phyloP scores from a whole-genome alignment of 2,888 invertebrate genomes.

The Drosophila nr. perissopoda region DNA sequence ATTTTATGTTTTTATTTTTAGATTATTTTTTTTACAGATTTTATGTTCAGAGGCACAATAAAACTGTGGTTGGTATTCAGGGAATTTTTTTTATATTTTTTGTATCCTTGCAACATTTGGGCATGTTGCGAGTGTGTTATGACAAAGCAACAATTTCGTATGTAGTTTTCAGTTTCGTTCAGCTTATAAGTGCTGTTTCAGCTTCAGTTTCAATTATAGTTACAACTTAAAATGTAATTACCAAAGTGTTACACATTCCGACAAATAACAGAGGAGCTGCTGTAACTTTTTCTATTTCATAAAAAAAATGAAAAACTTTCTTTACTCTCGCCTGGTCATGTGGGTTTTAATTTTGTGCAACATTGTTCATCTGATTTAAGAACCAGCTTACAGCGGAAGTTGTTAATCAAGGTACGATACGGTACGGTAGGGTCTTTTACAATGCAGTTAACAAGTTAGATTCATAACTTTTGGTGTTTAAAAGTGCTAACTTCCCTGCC shows the following conservation, averaged over 20 bases:
- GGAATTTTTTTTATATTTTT: background rate
- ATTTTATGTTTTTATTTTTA: background rate
- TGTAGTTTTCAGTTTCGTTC: conserved; percentile 11
- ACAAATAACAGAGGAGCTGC: background rate
- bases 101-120: background rate
- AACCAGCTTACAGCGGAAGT: background rate
- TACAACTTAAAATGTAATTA: conserved; percentile 46
- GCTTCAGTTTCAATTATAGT: conserved; percentile 41
- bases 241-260: conserved; percentile 39
- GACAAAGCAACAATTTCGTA: conserved; percentile 27
- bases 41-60: conserved; percentile 37
- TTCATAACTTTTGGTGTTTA: background rate
- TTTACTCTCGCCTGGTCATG: background rate
- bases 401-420: background rate
- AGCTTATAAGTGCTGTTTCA: conserved; percentile 10
- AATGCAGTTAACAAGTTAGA: background rate
- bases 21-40: conserved; percentile 16
- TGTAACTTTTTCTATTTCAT: conserved; percentile 51
- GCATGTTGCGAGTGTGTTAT: conserved; percentile 18
- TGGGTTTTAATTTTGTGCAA: conserved; percentile 6
- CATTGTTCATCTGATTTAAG: background rate
- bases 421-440: too few species aligned
- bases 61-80: conserved; percentile 11
- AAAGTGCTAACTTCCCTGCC: background rate
- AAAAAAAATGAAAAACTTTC: conserved; percentile 16